These are phyloP conservation scores for Sebastes oblongus DNA, from an alignment of 2,797 vertebrate genomes.

Conservation along the genomic window DNA sequence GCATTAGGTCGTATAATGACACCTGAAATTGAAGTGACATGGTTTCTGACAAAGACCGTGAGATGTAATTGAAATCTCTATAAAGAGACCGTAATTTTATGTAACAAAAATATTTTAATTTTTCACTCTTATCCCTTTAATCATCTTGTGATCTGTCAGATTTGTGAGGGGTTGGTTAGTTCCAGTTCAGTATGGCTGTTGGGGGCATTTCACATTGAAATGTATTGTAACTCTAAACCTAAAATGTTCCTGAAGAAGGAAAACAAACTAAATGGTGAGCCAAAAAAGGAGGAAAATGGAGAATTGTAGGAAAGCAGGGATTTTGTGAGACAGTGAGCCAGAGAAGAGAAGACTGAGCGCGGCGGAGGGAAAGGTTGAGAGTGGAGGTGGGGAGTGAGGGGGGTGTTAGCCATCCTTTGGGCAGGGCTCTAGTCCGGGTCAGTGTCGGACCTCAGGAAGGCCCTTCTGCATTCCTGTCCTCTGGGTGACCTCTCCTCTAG, in stretches of 20 bases:
- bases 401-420: conserved; percentile 26
- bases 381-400: background rate
- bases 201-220: background rate
- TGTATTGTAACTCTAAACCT: background rate
- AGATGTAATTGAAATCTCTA: background rate
- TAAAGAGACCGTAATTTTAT: background rate
- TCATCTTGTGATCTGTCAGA: background rate
- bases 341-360: conserved; percentile 77
- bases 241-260: background rate
- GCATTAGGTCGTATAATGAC: background rate
- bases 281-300: background rate
- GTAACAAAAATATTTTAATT: background rate
- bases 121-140: background rate
- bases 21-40: background rate
- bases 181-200: background rate
- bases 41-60: too few relatives aligned
- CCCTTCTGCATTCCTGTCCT: conserved; percentile 89
- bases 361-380: conserved; percentile 65
- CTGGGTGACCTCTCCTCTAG: conserved; percentile 84
- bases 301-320: background rate
- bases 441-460: conserved; percentile 84
- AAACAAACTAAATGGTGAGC: background rate
- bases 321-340: conserved; percentile 45
- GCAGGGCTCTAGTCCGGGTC: conserved; percentile 40
- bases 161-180: background rate